Evolutionary conservation across 2,113 vertebrate species (phyloP), one percentile per base, ranked within the genome.

Genomic region (Casuarius casuarius): DNA sequence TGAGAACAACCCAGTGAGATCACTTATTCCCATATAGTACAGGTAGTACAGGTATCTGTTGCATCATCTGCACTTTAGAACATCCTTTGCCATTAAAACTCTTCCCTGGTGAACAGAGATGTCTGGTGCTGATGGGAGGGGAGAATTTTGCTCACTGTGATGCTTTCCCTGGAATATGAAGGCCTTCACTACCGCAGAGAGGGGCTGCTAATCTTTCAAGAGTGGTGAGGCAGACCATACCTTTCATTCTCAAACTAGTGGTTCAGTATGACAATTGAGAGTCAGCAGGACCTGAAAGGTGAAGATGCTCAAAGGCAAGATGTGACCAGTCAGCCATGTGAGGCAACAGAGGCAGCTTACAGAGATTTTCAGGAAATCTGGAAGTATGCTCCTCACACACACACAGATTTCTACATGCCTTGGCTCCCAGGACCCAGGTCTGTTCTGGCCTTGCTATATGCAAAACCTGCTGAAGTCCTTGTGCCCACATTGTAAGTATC

Each of bases 31-130:
- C 74, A 59, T 46, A 75, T 52, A 2, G 3, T 87, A 81, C 95
- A 92, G 77, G 96, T 92, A 94, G 62, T 94, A 59, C 96, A 94
- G 62, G 95, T 89, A 94, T 70, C 73, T 94, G 66, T 87, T 94
- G 83, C 92, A 94, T 68, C 89, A 80, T 81, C 91, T 87, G 62
- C 5, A 61, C 42, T 70, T 59, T 82, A 79, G 76, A 93, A 87
- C 4, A 78, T 79, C n/a, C 26, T 51, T 84, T 70, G 58, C 56
- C 29, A 79, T 89, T 74, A 87, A 66, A 90, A 94, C 2, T 0
- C 29, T 3, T 94, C 66, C 92, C 74, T 68, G 46, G 70, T 70
- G 80, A 96, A 54, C 6, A 82, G 49, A 94, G 87, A 95, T 92
- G 87, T 90, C 93, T 95, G 68, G 16, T 89, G 35, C 26, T 86